Base-by-base conservation (phyloP, 2,113 vertebrate genomes). In the Turnix velox region DNA sequence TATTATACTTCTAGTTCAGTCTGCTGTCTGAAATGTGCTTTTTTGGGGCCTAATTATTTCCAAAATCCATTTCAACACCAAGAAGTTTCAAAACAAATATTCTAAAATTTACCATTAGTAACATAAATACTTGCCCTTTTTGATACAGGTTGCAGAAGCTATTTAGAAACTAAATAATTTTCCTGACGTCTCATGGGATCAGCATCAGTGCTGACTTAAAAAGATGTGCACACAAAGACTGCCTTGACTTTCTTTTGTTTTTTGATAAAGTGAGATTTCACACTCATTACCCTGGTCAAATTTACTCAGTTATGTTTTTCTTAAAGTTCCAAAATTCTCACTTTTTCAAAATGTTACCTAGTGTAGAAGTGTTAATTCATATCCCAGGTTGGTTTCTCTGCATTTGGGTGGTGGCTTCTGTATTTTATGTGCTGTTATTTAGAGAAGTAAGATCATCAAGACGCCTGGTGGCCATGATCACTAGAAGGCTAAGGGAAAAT, bases 141-240 rank as follows among this genome's bases (percentile, higher is more conserved):
- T 37, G 15, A 88, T 66, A 19, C n/a, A 66, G 30, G 49, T 9
- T 73, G 51, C 54, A 85, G 75, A 79, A 90, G n/a, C 25, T 18
- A 72, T 52, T 84, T 69, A 66, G 54, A 55, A 84, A 80, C 6
- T 2, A 75, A 25, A 28, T 27, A 43, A 20, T 67, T 72, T 58
- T 46, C 25, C 61, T 52, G 25, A 78, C 87, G 40, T 81, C 30
- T 63, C 14, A 39, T 2, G 4, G 16, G 37, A 59, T 23, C 52
- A 59, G 24, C 7, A 35, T 63, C 7, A 52, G 8, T 33, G 25
- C 6, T 0, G 0, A 20, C 22, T 79, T 71, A 23, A 55, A 46
- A 84, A 75, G 39, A 52, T 30, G 19, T n/a, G 37, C 67, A 68
- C 27, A 19, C 16, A 20, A 33, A n/a, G n/a, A n/a, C n/a, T 27